These are phyloP conservation scores for Drosophila tanythrix DNA, from an alignment of 2,888 invertebrate species.

Conservation along the genomic window DNA sequence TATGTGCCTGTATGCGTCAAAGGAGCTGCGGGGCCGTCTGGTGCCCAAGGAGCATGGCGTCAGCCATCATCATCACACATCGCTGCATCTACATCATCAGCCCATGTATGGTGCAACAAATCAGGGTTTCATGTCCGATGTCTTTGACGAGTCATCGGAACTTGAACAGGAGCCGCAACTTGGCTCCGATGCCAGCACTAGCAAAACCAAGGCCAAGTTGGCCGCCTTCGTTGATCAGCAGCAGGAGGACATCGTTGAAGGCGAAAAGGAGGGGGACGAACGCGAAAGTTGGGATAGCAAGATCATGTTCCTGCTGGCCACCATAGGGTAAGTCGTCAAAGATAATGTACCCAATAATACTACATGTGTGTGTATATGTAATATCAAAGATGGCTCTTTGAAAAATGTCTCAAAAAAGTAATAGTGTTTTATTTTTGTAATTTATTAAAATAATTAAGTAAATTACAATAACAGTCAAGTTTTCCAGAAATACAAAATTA, in stretches of 20 bases:
- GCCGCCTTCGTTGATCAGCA: conserved; percentile 48
- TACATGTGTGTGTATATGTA: background rate
- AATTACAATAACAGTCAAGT: background rate
- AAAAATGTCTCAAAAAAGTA: background rate
- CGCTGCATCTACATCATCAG: conserved; percentile 77
- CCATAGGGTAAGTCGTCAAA: conserved; percentile 88
- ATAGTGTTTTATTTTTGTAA: background rate
- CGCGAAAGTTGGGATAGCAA: conserved; percentile 97
- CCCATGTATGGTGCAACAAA: conserved; percentile 94
- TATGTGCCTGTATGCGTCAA: background rate
- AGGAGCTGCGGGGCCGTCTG: conserved; percentile 92
- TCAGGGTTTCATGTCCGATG: conserved; percentile 88
- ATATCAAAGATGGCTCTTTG: background rate
- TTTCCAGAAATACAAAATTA: background rate
- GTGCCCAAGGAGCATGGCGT: conserved; percentile 90
- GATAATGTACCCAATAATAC: background rate
- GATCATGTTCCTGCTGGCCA: conserved; percentile 95
- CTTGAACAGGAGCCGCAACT: conserved; percentile 75
- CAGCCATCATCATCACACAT: conserved; percentile 84
- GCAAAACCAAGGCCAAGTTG: conserved; percentile 80
- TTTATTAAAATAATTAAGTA: background rate
- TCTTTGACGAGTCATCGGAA: conserved; percentile 83
- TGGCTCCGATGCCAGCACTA: conserved; percentile 83
- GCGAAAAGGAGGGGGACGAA: conserved; percentile 89
- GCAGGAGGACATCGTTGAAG: conserved; percentile 87